Conservation (phyloP, 2,113 vertebrate species). For the Odobenus rosmarus region DNA sequence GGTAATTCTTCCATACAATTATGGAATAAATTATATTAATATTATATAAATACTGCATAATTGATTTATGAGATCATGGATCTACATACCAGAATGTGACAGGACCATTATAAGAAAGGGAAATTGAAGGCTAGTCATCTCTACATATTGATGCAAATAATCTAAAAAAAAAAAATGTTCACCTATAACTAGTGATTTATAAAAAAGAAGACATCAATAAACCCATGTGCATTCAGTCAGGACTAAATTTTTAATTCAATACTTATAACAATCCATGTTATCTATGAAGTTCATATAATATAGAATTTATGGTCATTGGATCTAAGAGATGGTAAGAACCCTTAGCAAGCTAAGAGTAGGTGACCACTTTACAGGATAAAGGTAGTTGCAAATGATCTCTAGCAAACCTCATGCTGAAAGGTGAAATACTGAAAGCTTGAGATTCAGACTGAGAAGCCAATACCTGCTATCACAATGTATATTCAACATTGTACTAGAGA, state of each 20-base stretch:
- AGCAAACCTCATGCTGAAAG: neutral
- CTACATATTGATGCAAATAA: neutral
- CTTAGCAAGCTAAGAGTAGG: neutral
- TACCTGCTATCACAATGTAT: neutral
- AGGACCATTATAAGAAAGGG: neutral
- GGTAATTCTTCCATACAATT: neutral
- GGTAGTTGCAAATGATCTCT: neutral
- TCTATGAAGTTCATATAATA: neutral
- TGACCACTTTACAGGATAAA: neutral
- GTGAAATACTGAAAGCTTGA: neutral
- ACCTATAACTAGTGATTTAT: neutral
- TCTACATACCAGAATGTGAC: neutral
- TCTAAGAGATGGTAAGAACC: neutral
- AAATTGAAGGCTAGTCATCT: neutral
- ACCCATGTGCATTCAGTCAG: neutral
- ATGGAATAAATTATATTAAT: neutral
- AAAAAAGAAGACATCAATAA: neutral
- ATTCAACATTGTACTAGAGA: neutral
- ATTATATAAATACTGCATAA: neutral
- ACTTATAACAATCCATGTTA: neutral
- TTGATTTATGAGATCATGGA: neutral
- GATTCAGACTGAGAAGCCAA: neutral
- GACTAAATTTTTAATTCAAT: neutral
- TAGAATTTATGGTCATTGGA: neutral
- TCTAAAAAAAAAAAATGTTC: neutral